Evolutionary conservation across 30 jellyfish, hydroid and myxozoan species (phyloP), one percentile per base, ranked within the genome.

Genomic region (Chrysaora quinquecirrha): DNA sequence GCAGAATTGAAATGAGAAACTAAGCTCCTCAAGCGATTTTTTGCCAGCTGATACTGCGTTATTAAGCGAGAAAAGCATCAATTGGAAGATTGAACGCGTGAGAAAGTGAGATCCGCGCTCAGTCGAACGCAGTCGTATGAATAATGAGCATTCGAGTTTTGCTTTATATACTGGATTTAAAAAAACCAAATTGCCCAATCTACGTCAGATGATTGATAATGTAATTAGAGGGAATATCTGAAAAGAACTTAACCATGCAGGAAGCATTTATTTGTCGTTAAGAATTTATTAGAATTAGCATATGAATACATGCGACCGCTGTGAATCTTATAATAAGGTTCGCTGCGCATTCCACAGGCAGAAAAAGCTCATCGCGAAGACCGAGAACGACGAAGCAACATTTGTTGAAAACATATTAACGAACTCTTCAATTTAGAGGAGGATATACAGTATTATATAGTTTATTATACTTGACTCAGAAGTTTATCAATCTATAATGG

Each of bases 261-360:
- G 85, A 82, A 82, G 58, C 78, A 68, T 82, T 58, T 54, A 61
- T 31, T 82, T 82, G 92, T 82, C 64, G n/a, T 56, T 30, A 75
- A 21, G 31, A 10, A 48, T 50, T 16, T 20, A 23, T 62, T 28
- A 1, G 12, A 3, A 82, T 82, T 82, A 21, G 85, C 92, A 82
- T 82, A 82, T 82, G 80, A 82, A 82, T 82, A 46, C 62, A 52
- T 50, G 29, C 31, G 56, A 82, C 92, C 92, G 85, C 21, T 64
- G 67, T 7, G 67, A 21, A 20, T 27, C 14, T 28, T 76, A 76
- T 80, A 80, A 80, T 67, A 66, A 23, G 90, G 56, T 35, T 30
- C 47, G 28, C 29, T 27, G 30, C 23, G 30, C 80, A 80, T 66
- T 80, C 83, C 83, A 27, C 21, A 48, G 71, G 24, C 83, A 80